phyloP scores from a whole-genome alignment of 2,888 invertebrate genomes.

The Pterostichus madidus region DNA sequence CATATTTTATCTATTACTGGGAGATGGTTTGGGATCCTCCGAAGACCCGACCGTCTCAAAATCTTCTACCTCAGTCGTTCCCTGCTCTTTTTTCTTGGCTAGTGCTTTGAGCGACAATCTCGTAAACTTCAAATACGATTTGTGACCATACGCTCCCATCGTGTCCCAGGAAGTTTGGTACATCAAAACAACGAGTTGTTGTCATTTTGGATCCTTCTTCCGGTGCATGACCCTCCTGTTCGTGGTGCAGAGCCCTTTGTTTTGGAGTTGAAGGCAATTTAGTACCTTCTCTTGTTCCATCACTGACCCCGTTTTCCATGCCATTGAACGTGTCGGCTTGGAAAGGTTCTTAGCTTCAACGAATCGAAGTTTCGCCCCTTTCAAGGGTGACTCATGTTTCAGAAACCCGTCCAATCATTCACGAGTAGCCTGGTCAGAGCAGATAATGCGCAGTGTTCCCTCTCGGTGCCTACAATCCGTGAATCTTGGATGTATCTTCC shows the following conservation, averaged over 20 bases:
- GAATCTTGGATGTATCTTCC: not conserved
- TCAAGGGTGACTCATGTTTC: not conserved
- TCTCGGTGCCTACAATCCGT: not conserved
- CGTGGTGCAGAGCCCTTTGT: not conserved
- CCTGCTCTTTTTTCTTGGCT: slow-evolving; percentile 12
- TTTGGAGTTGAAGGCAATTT: not conserved
- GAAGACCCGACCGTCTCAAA: not conserved
- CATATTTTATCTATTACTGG: too few relatives aligned
- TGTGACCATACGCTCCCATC: slow-evolving; percentile 11
- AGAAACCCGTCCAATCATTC: not conserved
- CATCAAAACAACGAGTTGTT: slow-evolving; percentile 10
- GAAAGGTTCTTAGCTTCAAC: not conserved
- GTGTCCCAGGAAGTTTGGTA: slow-evolving; percentile 8
- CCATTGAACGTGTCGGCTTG: not conserved
- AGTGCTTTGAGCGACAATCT: not conserved
- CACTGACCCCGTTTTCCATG: slow-evolving; percentile 2
- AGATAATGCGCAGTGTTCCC: slow-evolving; percentile 13
- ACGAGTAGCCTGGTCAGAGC: slow-evolving; percentile 17
- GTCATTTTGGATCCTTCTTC: slow-evolving; percentile 14
- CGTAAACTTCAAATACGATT: not conserved
- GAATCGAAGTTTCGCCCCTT: slow-evolving; percentile 9
- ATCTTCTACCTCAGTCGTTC: not conserved
- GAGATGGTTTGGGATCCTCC: not conserved
- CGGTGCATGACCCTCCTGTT: not conserved
- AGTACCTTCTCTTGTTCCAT: not conserved